Conservation (phyloP, 2,888 invertebrate genomes). For the Caenorhabditis drosophilae region DNA sequence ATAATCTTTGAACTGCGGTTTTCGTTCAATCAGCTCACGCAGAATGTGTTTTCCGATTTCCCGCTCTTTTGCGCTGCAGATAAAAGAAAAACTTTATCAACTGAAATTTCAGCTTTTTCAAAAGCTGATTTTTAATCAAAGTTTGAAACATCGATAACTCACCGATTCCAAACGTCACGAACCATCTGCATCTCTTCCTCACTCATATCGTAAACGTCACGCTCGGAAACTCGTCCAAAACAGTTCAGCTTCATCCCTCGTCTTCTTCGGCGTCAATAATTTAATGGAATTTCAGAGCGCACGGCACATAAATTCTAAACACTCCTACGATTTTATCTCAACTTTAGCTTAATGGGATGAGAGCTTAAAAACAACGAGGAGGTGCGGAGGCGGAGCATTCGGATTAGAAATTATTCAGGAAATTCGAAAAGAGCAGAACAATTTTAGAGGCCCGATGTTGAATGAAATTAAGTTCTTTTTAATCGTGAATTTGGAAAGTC, state of each 20-base stretch:
- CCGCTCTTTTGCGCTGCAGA: conserved; percentile 40
- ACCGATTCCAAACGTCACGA: conserved; percentile 32
- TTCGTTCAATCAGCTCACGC: conserved; percentile 35
- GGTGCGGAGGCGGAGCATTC: too few relatives aligned
- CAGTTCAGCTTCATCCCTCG: conserved; percentile 37
- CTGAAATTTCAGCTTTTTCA: neutral
- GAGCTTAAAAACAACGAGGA: too few relatives aligned
- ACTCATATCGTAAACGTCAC: conserved; percentile 22
- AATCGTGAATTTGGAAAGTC: too few relatives aligned
- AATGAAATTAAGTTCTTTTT: too few relatives aligned
- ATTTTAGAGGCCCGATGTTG: too few relatives aligned
- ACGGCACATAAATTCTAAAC: too few relatives aligned
- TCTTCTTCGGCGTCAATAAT: too few relatives aligned
- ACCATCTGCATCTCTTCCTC: conserved; percentile 35
- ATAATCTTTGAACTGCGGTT: conserved; percentile 44
- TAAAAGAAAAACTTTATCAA: neutral
- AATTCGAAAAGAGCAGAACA: too few relatives aligned
- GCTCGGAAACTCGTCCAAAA: conserved; percentile 22
- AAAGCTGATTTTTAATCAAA: neutral
- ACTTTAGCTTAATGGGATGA: too few relatives aligned
- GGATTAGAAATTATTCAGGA: too few relatives aligned
- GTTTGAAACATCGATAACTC: neutral
- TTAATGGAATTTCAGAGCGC: too few relatives aligned
- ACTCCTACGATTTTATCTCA: too few relatives aligned
- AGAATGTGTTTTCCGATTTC: conserved; percentile 46